Evolutionary conservation across 2,113 vertebrate genomes (phyloP).

Genomic region (Rutilus rutilus): DNA sequence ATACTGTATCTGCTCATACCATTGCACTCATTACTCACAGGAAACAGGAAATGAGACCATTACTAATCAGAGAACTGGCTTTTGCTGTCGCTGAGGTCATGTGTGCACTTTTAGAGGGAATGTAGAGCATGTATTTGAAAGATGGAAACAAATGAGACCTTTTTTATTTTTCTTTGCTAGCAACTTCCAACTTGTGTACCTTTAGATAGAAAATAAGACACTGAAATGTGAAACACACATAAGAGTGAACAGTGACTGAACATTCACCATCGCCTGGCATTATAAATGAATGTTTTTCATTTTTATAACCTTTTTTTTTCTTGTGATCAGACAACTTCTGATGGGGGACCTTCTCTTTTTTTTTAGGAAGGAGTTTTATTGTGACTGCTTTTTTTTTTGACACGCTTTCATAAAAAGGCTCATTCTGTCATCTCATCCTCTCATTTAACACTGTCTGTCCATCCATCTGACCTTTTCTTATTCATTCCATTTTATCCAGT

Average conservation of each 20-base stretch:
- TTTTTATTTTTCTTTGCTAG: neutral
- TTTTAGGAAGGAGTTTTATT: slow-evolving; percentile 66
- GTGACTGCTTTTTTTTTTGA: slow-evolving; percentile 57
- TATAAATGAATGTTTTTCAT: slow-evolving; percentile 73
- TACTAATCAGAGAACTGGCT: slow-evolving; percentile 46
- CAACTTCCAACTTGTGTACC: slow-evolving; percentile 46
- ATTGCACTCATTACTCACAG: slow-evolving; percentile 67
- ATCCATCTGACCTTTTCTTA: slow-evolving; percentile 31
- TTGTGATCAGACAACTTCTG: slow-evolving; percentile 33
- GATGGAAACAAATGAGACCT: slow-evolving; percentile 19
- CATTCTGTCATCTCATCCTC: slow-evolving; percentile 34
- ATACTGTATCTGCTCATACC: slow-evolving; percentile 61
- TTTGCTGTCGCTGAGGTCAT: slow-evolving; percentile 12
- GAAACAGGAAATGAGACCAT: slow-evolving; percentile 41
- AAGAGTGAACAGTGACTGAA: slow-evolving; percentile 63
- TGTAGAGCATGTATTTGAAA: neutral
- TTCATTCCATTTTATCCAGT: slow-evolving; percentile 25
- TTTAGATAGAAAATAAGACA: slow-evolving; percentile 45
- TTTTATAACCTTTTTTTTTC: slow-evolving; percentile 56
- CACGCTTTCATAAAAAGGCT: slow-evolving; percentile 53
- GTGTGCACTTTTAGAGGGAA: slow-evolving; percentile 18
- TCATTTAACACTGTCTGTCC: neutral
- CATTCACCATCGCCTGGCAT: slow-evolving; percentile 74
- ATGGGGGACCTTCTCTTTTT: slow-evolving; percentile 51
- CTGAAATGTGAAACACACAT: slow-evolving; percentile 53